Evolutionary conservation across 2,888 invertebrate genomes (phyloP).

Genomic region (Cecidostiba fungosa): DNA sequence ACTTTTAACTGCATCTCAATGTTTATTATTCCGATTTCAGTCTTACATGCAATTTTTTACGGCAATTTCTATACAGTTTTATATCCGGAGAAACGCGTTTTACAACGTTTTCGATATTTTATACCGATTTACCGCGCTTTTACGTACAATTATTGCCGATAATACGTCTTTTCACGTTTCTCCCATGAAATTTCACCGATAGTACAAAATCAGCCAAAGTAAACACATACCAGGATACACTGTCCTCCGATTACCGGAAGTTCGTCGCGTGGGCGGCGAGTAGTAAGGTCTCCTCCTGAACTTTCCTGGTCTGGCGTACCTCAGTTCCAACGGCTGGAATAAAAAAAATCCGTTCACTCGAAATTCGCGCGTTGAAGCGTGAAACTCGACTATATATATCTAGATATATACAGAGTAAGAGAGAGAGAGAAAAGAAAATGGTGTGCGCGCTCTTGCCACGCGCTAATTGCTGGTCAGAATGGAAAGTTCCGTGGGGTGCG

Average conservation of each 20-base stretch:
- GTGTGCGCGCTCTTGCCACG: constrained; percentile 67
- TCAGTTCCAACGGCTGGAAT: constrained; percentile 75
- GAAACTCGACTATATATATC: constrained; percentile 9
- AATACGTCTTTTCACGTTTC: not conserved
- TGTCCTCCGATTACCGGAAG: constrained; percentile 73
- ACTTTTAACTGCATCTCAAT: not conserved
- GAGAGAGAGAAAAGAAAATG: constrained; percentile 53
- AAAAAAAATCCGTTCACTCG: constrained; percentile 19
- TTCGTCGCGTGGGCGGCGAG: constrained; percentile 68
- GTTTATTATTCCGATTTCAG: not conserved
- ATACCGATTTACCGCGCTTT: not conserved
- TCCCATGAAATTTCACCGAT: not conserved
- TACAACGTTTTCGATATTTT: not conserved
- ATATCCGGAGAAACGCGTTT: not conserved
- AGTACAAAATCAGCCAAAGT: not conserved
- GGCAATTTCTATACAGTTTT: not conserved
- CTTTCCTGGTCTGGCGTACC: constrained; percentile 70
- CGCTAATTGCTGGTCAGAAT: constrained; percentile 74
- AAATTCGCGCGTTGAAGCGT: constrained; percentile 42
- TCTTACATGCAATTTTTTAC: not conserved
- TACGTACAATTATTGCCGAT: not conserved
- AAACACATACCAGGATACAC: constrained; percentile 73
- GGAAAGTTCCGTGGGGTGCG: constrained; percentile 69
- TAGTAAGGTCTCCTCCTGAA: constrained; percentile 70
- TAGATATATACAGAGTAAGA: not conserved